Evolutionary conservation across 2,113 vertebrate species (phyloP).

Genomic region (Anhinga anhinga): DNA sequence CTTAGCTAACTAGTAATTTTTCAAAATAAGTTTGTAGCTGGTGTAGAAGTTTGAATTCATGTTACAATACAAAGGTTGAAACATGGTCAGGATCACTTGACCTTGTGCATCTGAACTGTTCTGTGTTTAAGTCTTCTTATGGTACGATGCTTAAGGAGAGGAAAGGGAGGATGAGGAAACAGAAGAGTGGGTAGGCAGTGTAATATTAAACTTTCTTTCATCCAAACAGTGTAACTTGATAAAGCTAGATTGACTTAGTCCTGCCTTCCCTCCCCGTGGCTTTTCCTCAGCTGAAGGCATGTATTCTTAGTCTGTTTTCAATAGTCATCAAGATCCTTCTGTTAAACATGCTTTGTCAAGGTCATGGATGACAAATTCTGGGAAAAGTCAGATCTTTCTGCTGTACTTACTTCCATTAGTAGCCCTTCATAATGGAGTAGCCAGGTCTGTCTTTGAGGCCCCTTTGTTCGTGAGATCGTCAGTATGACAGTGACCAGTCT

Average conservation of each 20-base stretch:
- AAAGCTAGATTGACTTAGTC: neutral
- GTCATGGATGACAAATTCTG: neutral
- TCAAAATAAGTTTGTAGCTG: neutral
- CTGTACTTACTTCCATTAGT: neutral
- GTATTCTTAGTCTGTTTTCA: neutral
- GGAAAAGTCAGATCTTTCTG: neutral
- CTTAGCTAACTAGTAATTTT: neutral
- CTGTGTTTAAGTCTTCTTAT: neutral
- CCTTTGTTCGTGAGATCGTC: neutral
- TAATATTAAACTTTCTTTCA: slow-evolving; percentile 8
- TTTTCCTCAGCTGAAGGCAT: neutral
- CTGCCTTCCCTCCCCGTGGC: neutral
- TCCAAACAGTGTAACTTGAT: slow-evolving; percentile 18
- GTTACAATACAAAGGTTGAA: neutral
- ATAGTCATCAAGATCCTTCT: neutral
- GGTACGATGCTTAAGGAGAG: neutral
- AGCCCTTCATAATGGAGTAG: neutral
- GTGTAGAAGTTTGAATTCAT: neutral
- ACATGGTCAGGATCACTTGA: neutral
- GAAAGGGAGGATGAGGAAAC: neutral
- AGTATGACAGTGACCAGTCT: neutral
- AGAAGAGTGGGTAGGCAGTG: neutral
- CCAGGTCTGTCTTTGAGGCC: neutral
- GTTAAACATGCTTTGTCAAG: neutral
- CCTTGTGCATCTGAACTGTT: neutral